phyloP scores from a whole-genome alignment of 2,888 invertebrate genomes.

The Acanthopleura granulata region DNA sequence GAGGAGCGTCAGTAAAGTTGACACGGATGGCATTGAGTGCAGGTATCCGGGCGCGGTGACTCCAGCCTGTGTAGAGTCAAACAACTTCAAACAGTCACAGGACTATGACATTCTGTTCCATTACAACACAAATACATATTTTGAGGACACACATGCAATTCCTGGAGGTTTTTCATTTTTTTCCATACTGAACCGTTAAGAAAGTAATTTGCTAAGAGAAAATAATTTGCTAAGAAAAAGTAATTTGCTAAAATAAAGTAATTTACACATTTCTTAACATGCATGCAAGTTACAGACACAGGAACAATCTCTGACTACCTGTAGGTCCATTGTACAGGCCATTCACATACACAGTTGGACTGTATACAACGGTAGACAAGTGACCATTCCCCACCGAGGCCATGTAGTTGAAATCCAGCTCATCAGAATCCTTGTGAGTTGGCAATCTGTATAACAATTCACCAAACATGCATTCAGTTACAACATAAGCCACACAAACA shows the following conservation, averaged over 20 bases:
- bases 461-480: no score
- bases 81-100: neutral
- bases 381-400: constrained; percentile 49
- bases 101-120: no score
- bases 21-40: constrained; percentile 3
- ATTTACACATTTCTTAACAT: constrained; percentile 20
- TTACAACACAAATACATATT: no score
- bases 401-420: constrained; percentile 36
- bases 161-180: no score
- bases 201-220: no score
- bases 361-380: constrained; percentile 40
- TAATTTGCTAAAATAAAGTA: no score
- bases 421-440: neutral
- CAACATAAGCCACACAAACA: no score
- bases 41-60: constrained; percentile 18
- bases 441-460: neutral
- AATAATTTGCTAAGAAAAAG: no score
- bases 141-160: no score
- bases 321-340: constrained; percentile 50
- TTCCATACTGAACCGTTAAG: no score
- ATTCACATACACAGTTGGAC: constrained; percentile 41
- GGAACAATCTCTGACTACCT: constrained; percentile 14
- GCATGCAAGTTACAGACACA: constrained; percentile 29
- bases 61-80: constrained; percentile 27
- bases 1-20: neutral